Base-by-base conservation (phyloP, 2,888 invertebrate species). In the Cerastoderma edule region DNA sequence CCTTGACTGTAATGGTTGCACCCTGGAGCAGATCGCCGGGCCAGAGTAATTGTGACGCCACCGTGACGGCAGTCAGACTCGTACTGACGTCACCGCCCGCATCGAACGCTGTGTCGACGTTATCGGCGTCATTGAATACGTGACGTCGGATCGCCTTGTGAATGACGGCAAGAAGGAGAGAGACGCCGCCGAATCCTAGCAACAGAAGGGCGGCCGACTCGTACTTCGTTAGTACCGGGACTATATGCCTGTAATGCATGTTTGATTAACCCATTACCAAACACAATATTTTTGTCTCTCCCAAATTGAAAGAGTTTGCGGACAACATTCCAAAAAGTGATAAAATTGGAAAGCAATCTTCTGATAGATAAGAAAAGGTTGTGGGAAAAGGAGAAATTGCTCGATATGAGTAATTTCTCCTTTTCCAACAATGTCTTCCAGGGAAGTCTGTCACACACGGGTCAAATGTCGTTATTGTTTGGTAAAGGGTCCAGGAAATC, bases 91-190 rank as follows among this genome's bases (percentile, higher is more conserved):
- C 69, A 5, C 87, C 85, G 8, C 85, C 87, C 8, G 87, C 87
- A 63, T 88, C 88, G 53, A 88, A 88, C 19, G 87, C 80, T 39
- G 83, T 78, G 77, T 88, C 88, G 19, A 88, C 83, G 56, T 74
- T 87, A 66, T 85, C 72, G 53, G 75, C 80, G 67, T 88, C 88
- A n/a, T 83, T 70, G 72, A 85, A 88, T 8, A 88, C 76, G 72
- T 86, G 65, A 13, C 82, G 79, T 35, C 86, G 68, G 50, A 87
- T 86, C 28, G 76, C 54, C 48, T 83, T 84, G 73, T 86, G 87
- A 8, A 83, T 32, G 13, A 85, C 28, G 0, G 86, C 88, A 22
- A 88, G 65, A 13, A 85, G 32, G 16, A 88, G 66, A 2, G 88
- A 88, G 32, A 85, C 77, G 0, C 86, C 86, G 2, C 86, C 86